phyloP scores from a whole-genome alignment of 2,888 invertebrate genomes.

The Ellobium chinense region DNA sequence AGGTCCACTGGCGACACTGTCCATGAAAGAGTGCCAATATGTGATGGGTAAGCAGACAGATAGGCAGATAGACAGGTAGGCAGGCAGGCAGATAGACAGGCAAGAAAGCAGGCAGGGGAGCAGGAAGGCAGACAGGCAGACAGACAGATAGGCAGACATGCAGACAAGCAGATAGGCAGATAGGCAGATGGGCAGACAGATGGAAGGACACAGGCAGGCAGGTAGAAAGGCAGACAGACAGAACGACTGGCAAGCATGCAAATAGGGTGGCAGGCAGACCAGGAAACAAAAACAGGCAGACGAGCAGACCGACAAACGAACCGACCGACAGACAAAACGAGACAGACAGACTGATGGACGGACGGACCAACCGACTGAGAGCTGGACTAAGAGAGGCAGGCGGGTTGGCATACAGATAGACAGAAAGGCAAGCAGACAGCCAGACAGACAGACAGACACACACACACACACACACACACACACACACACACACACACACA shows the following conservation, averaged over 20 bases:
- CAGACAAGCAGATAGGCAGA: conserved; percentile 26
- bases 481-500: not conserved
- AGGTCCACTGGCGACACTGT: too few species aligned
- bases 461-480: not conserved
- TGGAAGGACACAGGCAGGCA: not conserved
- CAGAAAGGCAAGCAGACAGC: not conserved
- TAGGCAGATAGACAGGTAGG: not conserved
- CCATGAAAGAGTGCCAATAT: too few species aligned
- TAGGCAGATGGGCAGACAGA: not conserved
- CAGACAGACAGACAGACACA: not conserved
- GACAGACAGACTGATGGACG: not conserved
- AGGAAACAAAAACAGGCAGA: not conserved
- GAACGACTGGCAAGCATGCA: too few species aligned
- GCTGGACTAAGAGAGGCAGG: not conserved
- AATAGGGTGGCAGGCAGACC: too few species aligned
- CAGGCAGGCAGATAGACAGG: conserved; percentile 10
- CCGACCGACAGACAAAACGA: not conserved
- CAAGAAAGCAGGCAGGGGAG: conserved; percentile 18
- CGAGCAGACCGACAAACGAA: conserved; percentile 22
- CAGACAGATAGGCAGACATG: not conserved
- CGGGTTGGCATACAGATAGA: not conserved
- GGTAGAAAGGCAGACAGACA: conserved; percentile 30
- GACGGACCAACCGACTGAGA: not conserved
- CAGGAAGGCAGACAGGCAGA: too few species aligned
- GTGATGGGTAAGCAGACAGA: too few species aligned